Base-by-base conservation (phyloP, 2,113 vertebrate genomes). In the Todiramphus chloris region DNA sequence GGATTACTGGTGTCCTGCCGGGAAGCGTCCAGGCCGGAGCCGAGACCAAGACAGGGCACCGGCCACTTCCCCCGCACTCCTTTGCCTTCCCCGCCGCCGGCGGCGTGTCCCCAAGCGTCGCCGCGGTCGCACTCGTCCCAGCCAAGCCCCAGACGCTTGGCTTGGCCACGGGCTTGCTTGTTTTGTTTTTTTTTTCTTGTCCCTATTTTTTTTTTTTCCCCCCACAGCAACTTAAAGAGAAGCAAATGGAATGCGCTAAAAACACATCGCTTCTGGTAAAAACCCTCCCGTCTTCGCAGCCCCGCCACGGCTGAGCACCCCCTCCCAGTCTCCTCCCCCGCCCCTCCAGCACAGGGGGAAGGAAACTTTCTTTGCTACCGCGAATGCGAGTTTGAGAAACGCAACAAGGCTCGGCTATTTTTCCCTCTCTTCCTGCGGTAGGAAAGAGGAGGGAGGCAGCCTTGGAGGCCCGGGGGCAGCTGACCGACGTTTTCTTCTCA, bases 331-430 rank as follows among this genome's bases (percentile, higher is more conserved):
- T 81, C 89, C 89, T 90, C 83, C 95, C 86, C 92, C 95, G 83
- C 89, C 94, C 75, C 92, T 82, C 51, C 60, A 78, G 83, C 56
- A 24, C 66, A 66, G 66, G 37, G 88, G 63, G 55, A 92, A 89
- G 87, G 83, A 89, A 95, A 94, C 87, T 96, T 95, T 89, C 59
- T 77, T 94, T 58, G 91, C 83, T 56, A 78, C 56, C 41, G 69
- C 78, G 69, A 93, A 87, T 73, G 93, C 59, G 89, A 94, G 87
- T 87, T 75, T 50, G 78, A 96, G 95, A 83, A 77, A 37, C 20
- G 75, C 84, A 93, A 88, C 74, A 87, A 84, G 63, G n/a, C 55
- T 88, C 59, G 43, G 84, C 27, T 86, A 78, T 92, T 90, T 90
- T 37, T 3, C 43, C 75, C 15, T 20, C 43, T 95, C 53, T 88